phyloP scores from a whole-genome alignment of 2,797 vertebrate species.

The Melanotaenia trifasciata region DNA sequence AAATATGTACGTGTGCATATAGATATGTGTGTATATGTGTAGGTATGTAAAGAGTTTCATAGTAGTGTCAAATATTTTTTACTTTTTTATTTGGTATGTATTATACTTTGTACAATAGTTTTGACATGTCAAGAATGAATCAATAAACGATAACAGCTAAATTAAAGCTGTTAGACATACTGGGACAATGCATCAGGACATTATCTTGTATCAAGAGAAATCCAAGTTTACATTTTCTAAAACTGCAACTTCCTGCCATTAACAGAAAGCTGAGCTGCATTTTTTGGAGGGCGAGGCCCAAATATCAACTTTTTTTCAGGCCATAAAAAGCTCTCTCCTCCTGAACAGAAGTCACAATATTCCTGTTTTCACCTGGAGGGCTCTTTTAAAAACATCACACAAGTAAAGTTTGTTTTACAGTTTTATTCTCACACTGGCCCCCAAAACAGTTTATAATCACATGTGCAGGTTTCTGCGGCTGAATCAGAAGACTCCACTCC shows the following conservation, averaged over 20 bases:
- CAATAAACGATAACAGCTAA: not conserved
- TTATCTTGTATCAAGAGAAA: too few relatives aligned
- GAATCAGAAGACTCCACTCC: slow-evolving; percentile 45
- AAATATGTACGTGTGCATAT: too few relatives aligned
- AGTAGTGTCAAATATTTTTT: too few relatives aligned
- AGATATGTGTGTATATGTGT: too few relatives aligned
- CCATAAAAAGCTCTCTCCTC: not conserved
- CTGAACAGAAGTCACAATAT: not conserved
- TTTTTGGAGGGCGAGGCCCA: not conserved
- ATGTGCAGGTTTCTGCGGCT: slow-evolving; percentile 24
- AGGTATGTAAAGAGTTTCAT: too few relatives aligned
- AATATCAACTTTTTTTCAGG: not conserved
- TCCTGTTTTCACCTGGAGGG: fast-evolving
- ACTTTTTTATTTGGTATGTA: too few relatives aligned
- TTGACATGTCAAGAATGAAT: too few relatives aligned
- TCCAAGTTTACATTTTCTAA: too few relatives aligned
- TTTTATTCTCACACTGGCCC: not conserved
- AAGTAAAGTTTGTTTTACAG: not conserved
- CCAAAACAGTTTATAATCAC: slow-evolving; percentile 16
- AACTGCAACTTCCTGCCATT: too few relatives aligned
- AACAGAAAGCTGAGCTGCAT: not conserved
- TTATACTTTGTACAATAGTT: too few relatives aligned
- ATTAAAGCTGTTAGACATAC: not conserved
- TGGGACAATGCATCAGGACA: too few relatives aligned
- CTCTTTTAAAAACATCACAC: too few relatives aligned